A percentile compares a stretch with the other conserved stretches of the same genome.
These are phyloP conservation scores for Agrypnia vestita DNA, from an alignment of 1,140 invertebrate genomes.

Conservation along the genomic window DNA sequence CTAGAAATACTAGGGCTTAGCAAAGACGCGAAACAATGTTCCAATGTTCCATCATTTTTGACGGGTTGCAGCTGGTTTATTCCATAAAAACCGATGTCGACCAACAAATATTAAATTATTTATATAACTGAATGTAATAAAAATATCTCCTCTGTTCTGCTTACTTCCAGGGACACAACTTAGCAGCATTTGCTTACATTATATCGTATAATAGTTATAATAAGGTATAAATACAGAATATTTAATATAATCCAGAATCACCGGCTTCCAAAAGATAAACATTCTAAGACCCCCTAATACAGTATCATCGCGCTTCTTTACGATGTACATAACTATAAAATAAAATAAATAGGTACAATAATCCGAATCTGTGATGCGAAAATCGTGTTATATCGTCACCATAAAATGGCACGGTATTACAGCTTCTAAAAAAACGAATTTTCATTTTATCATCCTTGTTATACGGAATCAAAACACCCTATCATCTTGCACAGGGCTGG, in stretches of 20 bases:
- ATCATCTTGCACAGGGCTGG: no score
- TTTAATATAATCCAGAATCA: conserved; percentile 33
- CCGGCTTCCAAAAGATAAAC: not conserved
- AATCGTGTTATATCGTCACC: conserved; percentile 23
- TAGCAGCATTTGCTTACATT: no score
- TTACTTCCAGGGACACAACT: no score
- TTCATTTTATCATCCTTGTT: conserved; percentile 34
- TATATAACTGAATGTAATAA: no score
- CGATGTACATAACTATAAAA: conserved; percentile 37
- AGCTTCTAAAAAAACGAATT: conserved; percentile 23
- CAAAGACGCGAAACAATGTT: no score
- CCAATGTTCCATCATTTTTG: no score
- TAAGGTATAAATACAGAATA: conserved; percentile 15
- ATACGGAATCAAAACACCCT: conserved; percentile 27
- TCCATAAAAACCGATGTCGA: no score
- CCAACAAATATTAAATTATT: no score
- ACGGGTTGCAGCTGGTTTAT: no score
- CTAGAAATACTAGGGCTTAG: no score
- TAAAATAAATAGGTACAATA: conserved; percentile 44
- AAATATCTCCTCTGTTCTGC: no score
- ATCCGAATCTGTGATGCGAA: conserved; percentile 30
- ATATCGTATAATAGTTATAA: no score
- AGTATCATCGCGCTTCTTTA: conserved; percentile 4
- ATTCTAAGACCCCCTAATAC: conserved; percentile 6
- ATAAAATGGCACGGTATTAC: conserved; percentile 32